These are phyloP conservation scores for Hystrix brachyura DNA, from an alignment of 2,113 vertebrate genomes.

Conservation along the genomic window DNA sequence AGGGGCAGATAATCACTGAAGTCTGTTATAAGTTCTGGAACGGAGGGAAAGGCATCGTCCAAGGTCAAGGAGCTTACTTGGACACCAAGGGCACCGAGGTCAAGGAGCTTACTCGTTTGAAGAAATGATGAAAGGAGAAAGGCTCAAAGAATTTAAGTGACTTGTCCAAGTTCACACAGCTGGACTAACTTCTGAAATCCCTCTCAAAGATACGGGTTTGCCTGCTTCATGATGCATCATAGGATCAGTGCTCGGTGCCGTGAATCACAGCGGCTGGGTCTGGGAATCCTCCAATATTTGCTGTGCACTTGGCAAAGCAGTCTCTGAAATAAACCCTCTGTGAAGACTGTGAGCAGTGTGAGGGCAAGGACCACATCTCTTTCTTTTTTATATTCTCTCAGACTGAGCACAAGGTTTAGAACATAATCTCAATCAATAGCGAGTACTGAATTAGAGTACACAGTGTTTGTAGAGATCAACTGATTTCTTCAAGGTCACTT, in stretches of 20 bases:
- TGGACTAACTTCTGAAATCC: not conserved
- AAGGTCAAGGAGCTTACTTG: not conserved
- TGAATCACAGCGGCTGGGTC: not conserved
- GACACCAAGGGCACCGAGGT: not conserved
- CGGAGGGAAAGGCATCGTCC: not conserved
- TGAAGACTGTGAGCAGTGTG: not conserved
- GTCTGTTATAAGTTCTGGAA: not conserved
- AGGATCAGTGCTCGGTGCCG: too few relatives aligned
- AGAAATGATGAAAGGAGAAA: not conserved
- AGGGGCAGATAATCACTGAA: not conserved
- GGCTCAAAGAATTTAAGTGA: not conserved
- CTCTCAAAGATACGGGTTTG: not conserved
- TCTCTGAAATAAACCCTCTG: not conserved
- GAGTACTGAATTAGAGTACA: not conserved
- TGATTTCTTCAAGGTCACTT: not conserved
- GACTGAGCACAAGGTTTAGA: not conserved
- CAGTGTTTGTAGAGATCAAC: not conserved
- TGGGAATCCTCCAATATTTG: not conserved
- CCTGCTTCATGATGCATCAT: fast-evolving
- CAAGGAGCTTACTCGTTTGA: not conserved
- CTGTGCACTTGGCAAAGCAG: not conserved
- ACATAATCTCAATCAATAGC: not conserved
- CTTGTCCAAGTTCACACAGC: not conserved
- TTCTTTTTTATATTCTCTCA: not conserved
- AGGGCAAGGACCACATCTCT: not conserved